A percentile compares a stretch with the other conserved stretches of the same genome.
These are phyloP conservation scores for Xestia sexstrigata DNA, from an alignment of 2,888 invertebrate genomes.

Conservation along the genomic window DNA sequence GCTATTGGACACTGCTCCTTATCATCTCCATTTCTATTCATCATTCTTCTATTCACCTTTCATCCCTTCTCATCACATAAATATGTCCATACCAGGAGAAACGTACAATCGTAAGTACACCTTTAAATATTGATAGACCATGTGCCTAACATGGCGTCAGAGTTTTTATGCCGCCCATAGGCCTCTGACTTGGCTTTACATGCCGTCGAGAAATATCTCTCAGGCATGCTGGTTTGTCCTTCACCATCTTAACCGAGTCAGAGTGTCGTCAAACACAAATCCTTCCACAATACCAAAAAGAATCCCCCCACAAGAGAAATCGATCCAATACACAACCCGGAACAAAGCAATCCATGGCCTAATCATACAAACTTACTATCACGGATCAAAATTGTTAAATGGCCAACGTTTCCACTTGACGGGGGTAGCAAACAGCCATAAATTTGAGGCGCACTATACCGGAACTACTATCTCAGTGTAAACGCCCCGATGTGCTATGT, in stretches of 20 bases:
- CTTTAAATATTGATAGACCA: too few species aligned
- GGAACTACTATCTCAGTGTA: constrained; percentile 78
- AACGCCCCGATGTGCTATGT: constrained; percentile 67
- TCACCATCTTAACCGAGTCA: too few species aligned
- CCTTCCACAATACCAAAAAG: not conserved
- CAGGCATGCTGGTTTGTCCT: too few species aligned
- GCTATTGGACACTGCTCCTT: not conserved
- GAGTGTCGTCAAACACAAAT: not conserved
- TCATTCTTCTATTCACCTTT: not conserved
- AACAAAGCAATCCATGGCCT: constrained; percentile 31
- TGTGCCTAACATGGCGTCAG: too few species aligned
- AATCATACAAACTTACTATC: constrained; percentile 67
- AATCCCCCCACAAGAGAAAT: not conserved
- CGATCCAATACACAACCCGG: constrained; percentile 8
- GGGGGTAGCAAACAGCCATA: constrained; percentile 80
- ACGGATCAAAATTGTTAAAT: constrained; percentile 81
- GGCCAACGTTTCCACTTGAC: constrained; percentile 77
- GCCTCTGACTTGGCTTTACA: too few species aligned
- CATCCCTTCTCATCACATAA: not conserved
- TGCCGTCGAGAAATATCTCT: too few species aligned
- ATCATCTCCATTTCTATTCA: not conserved
- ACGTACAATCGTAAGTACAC: not conserved
- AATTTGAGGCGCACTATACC: constrained; percentile 76
- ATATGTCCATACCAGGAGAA: not conserved
- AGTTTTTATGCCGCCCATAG: too few species aligned